Base-by-base conservation (phyloP, 2,113 vertebrate species). In the Caranx melampygus region DNA sequence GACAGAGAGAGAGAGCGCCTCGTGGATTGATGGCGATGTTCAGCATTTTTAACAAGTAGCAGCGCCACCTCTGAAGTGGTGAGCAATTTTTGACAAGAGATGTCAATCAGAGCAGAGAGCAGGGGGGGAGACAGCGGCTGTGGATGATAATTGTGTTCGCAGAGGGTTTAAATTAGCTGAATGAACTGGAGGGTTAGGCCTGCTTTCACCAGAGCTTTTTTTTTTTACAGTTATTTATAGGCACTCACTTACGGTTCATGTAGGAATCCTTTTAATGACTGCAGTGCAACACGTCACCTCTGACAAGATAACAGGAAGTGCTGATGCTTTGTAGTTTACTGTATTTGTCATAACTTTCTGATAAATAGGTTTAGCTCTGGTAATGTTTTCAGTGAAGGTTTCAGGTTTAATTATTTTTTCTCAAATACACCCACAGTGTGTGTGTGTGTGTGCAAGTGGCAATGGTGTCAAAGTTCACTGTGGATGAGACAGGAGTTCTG, bases 1-100 rank as follows among this genome's bases (percentile, higher is more conserved):
- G 26, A 26, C 1, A 26, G 26, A 26, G 26, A 26, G 26, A 26
- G 26, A 26, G 26, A 26, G 26, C 76, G 40, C 62, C 49, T 45
- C 33, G 4, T 20, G 52, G 52, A 75, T 52, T 78, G 72, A 73
- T 64, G 52, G 57, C 11, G 12, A 49, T 49, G 73, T 68, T 72
- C 49, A 74, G 73, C 57, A 70, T 45, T 9, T 62, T 62, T 63
- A 64, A 59, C 42, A 84, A 68, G 75, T 4, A 52, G 69, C 58
- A 20, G 9, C 20, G 68, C 37, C 69, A 69, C 70, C 72, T 57
- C 67, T 21, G 35, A 68, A 72, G 77, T 54, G 65, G 59, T 1
- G 1, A 1, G n/a, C 18, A 4, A 13, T 26, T 45, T 59, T 26
- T 70, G 51, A 69, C 51, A n/a, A 59, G 49, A 34, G 42, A 31